phyloP scores from a whole-genome alignment of 30 jellyfish, hydroid and myxozoan species.

The Nemopilema nomurai region DNA sequence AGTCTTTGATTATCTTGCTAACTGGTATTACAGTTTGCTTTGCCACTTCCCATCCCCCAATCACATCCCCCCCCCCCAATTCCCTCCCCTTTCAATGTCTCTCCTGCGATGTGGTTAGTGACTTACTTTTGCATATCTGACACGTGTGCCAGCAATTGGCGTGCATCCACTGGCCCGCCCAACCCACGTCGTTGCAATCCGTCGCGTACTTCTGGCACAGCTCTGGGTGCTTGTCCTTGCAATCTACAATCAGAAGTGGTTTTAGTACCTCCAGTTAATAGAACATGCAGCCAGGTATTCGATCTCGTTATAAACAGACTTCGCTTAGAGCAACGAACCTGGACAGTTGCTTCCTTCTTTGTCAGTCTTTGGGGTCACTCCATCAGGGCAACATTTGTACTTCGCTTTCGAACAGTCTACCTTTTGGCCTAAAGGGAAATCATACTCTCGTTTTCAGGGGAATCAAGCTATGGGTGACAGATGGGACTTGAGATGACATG shows the following conservation, averaged over 20 bases:
- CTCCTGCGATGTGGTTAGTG: neutral
- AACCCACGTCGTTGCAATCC: constrained; percentile 32
- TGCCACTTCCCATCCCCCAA: no score
- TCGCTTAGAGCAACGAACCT: constrained; percentile 26
- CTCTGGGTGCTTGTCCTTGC: constrained; percentile 42
- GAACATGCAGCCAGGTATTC: neutral
- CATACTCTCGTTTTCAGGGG: no score
- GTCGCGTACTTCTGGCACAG: constrained; percentile 24
- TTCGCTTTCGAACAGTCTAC: constrained; percentile 20
- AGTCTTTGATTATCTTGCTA: no score
- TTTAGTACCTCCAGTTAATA: no score
- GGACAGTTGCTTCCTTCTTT: constrained; percentile 56
- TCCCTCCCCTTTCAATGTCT: no score
- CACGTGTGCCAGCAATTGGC: constrained; percentile 29
- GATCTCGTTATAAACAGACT: no score
- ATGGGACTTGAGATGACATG: no score
- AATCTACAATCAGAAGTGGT: no score
- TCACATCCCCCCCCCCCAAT: no score
- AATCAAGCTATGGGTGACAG: no score
- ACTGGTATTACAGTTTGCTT: no score
- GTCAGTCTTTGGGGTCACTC: constrained; percentile 38
- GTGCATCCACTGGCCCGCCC: constrained; percentile 59
- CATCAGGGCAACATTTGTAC: constrained; percentile 53
- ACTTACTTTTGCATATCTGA: constrained; percentile 30
- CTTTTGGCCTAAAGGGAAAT: neutral